Evolutionary conservation across 2,888 invertebrate species (phyloP).

Genomic region (Heliconius aoede): DNA sequence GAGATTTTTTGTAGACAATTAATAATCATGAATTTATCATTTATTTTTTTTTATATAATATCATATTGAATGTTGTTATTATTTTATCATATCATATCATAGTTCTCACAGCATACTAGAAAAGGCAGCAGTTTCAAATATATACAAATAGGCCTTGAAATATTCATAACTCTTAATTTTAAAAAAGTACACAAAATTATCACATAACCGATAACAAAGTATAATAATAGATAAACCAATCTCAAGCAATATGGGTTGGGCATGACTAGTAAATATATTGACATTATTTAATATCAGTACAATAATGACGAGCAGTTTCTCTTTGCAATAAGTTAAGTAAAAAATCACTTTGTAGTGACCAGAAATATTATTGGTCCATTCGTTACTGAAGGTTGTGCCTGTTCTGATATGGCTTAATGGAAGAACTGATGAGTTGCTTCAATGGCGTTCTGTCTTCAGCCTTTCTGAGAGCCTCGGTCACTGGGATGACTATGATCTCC

Average conservation of each 20-base stretch:
- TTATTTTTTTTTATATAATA: background rate
- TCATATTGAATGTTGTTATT: background rate
- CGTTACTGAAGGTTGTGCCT: background rate
- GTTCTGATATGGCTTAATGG: background rate
- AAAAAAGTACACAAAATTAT: background rate
- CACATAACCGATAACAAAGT: background rate
- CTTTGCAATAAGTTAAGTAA: background rate
- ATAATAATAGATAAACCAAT: conserved; percentile 11
- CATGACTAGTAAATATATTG: conserved; percentile 1
- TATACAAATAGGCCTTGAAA: background rate
- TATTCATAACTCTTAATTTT: background rate
- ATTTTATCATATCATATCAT: background rate
- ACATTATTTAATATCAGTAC: background rate
- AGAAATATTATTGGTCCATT: background rate
- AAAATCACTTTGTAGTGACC: background rate
- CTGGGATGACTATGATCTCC: too few relatives aligned
- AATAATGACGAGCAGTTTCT: background rate
- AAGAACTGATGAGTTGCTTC: too few relatives aligned
- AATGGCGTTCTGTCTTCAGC: too few relatives aligned
- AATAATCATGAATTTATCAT: background rate
- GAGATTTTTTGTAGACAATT: background rate
- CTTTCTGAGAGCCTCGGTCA: too few relatives aligned
- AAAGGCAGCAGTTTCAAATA: conserved; percentile 1
- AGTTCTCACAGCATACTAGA: background rate
- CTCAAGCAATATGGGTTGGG: background rate